Evolutionary conservation across 2,797 vertebrate genomes (phyloP).

Genomic region (Delichon dasypus): DNA sequence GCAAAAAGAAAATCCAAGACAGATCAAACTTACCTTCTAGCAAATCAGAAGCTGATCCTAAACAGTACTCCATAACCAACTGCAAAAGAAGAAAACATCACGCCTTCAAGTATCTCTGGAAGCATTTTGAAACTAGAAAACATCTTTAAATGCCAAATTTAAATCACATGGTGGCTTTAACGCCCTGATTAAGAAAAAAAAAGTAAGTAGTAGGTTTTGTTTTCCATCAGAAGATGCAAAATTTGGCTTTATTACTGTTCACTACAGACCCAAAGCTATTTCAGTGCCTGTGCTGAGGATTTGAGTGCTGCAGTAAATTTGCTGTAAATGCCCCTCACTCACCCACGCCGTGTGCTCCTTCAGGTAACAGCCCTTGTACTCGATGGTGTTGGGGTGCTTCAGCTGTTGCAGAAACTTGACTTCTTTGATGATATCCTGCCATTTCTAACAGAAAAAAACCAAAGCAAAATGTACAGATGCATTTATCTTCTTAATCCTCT

Average conservation of each 20-base stretch:
- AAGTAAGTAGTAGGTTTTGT: background rate
- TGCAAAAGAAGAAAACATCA: conserved; percentile 71
- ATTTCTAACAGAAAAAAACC: conserved; percentile 82
- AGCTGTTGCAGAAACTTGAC: conserved; percentile 95
- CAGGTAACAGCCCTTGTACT: conserved; percentile 98
- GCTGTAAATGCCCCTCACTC: background rate
- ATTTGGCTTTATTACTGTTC: background rate
- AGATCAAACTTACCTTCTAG: conserved; percentile 87
- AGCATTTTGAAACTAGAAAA: background rate
- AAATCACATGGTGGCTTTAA: background rate
- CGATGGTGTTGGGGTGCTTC: conserved; percentile 96
- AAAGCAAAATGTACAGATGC: background rate
- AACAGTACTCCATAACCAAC: conserved; percentile 99
- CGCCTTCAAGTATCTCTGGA: background rate
- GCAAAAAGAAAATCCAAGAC: background rate
- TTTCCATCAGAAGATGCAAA: background rate
- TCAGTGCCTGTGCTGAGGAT: background rate
- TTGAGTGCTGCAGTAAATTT: background rate
- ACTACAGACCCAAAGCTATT: background rate
- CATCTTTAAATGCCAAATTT: background rate
- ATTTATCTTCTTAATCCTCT: background rate
- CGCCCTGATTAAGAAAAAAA: fast-evolving
- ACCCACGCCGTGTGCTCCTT: conserved; percentile 99
- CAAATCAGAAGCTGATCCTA: conserved; percentile 97
- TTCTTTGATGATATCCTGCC: conserved; percentile 99